Evolutionary conservation across 2,797 vertebrate genomes (phyloP), one percentile per base, ranked within the genome.

Genomic region (Chelon auratus): DNA sequence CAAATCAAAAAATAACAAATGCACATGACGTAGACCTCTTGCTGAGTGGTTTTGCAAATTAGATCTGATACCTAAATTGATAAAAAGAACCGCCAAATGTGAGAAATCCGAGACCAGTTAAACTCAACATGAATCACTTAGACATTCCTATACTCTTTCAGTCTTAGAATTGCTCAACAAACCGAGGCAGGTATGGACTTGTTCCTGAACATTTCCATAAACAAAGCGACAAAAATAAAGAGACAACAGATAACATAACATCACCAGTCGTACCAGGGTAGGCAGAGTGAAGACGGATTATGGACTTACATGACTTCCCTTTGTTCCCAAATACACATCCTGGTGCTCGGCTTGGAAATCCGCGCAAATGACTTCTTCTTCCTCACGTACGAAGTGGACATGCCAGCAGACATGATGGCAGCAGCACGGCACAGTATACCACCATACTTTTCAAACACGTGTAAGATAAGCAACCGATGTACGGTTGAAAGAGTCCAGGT

Each of bases 351-450:
- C 59, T 91, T 91, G 75, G 77, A 68, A 40, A 14, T 86, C 70
- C 82, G 72, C 3, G 59, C 71, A 13, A 89, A 66, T 0, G 89
- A 87, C 66, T 88, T 91, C 60, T 91, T 93, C 60, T 92, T 93
- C 78, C 86, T 95, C 78, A 95, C 1, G 2, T 91, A 94, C 18
- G 82, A 57, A 67, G 90, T 87, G 8, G 86, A 83, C 93, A 94
- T 92, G 82, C 66, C 69, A 11, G 64, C 12, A 42, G 77, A 90
- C 92, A 93, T 89, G 87, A 57, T 9, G 5, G 56, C 33, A 20
- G 43, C 48, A 75, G 20, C 37, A 33, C 57, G 0, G 36, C 4
- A 53, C 65, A 58, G 69, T 26, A 59, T n/a, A 89, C 74, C 87
- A 92, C 85, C 90, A 91, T 95, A 87, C 60, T 92, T 81, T 72